A percentile compares a stretch with the other conserved stretches of the same genome.
These are phyloP conservation scores for Ferrisia virgata DNA, from an alignment of 2,888 invertebrate species.

Conservation along the genomic window DNA sequence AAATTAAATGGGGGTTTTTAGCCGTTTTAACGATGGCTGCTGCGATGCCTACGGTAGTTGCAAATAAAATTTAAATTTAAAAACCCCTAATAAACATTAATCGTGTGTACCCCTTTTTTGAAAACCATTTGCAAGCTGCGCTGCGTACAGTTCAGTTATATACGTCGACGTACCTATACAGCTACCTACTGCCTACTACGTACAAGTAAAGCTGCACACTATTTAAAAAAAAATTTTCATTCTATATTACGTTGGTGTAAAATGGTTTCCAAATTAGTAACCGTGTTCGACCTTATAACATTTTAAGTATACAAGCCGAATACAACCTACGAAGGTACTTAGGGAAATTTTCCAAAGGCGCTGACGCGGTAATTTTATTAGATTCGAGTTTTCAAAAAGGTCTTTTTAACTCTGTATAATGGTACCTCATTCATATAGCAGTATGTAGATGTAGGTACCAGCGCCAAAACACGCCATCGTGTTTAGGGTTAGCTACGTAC, in stretches of 20 bases:
- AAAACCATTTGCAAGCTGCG: background rate
- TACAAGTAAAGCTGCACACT: background rate
- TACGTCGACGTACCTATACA: too few species aligned
- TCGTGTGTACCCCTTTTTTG: background rate
- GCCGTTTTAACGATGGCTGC: constrained; percentile 3
- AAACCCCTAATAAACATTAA: constrained; percentile 14
- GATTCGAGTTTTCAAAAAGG: background rate
- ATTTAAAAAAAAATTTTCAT: background rate
- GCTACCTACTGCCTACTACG: too few species aligned
- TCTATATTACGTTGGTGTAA: background rate
- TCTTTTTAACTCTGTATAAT: too few species aligned
- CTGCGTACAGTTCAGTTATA: too few species aligned
- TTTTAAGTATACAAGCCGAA: background rate
- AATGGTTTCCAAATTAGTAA: background rate
- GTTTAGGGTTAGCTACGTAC: too few species aligned
- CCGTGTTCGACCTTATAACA: background rate
- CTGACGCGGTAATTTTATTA: background rate
- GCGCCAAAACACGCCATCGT: background rate
- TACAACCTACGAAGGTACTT: background rate
- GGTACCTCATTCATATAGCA: too few species aligned
- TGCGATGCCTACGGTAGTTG: too few species aligned
- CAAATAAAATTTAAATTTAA: constrained; percentile 11
- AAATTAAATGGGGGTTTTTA: background rate
- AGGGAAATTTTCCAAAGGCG: background rate
- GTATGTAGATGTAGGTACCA: background rate